A percentile compares a stretch with the other conserved stretches of the same genome.
Evolutionary conservation across 37 sponge, comb jelly and placozoan genomes (phyloP).

Genomic region (Tethya wilhelma): DNA sequence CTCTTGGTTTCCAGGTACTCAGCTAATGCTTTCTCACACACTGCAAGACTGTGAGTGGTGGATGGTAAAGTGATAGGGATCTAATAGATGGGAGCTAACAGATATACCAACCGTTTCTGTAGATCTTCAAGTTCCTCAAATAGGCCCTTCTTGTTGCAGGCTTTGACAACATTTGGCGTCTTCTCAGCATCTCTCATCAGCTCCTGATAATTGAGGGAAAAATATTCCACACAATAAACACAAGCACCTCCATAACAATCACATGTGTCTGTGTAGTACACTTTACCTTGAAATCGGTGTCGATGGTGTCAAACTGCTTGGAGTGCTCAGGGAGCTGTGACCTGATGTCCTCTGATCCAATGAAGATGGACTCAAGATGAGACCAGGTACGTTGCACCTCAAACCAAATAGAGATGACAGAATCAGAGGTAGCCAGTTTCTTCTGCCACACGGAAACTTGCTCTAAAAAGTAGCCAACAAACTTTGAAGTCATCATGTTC

Average conservation of each 20-base stretch:
- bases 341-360: slow-evolving; percentile 97
- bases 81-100: not conserved
- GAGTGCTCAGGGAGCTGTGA: slow-evolving; percentile 96
- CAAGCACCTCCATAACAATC: not conserved
- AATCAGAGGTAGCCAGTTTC: slow-evolving; percentile 94
- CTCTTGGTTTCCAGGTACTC: slow-evolving; percentile 99
- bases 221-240: not conserved
- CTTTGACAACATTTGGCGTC: slow-evolving; percentile 96
- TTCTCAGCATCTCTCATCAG: slow-evolving; percentile 89
- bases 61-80: not conserved
- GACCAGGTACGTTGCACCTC: slow-evolving; percentile 99
- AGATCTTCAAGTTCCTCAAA: slow-evolving; percentile 89
- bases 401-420: slow-evolving; percentile 98
- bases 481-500: slow-evolving; percentile 98
- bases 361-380: slow-evolving; percentile 98
- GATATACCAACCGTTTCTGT: slow-evolving; percentile 69
- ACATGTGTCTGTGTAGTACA: not conserved
- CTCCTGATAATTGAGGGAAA: slow-evolving; percentile 36
- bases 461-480: slow-evolving; percentile 97
- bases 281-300: slow-evolving; percentile 88
- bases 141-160: slow-evolving; percentile 85
- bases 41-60: slow-evolving; percentile 56
- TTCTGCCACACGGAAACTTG: slow-evolving; percentile 97
- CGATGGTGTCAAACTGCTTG: slow-evolving; percentile 95
- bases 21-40: slow-evolving; percentile 98